phyloP scores from a whole-genome alignment of 2,888 invertebrate species.

The Drosophila flavopinicola region DNA sequence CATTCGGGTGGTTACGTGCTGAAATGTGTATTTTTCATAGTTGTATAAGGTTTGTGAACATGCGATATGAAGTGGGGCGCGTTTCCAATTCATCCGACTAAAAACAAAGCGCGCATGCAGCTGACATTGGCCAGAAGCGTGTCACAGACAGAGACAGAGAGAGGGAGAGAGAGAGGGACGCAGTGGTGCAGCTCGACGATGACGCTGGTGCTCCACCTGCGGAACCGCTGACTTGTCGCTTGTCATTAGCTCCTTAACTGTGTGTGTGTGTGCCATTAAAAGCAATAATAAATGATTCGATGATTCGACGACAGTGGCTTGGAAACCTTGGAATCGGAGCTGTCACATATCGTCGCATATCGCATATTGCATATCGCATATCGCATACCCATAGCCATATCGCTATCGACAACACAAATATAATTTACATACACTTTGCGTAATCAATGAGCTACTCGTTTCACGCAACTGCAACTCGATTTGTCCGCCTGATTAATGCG shows the following conservation, averaged over 20 bases:
- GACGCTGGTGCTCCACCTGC: conserved; percentile 40
- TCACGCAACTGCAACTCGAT: conserved; percentile 67
- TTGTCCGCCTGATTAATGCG: conserved; percentile 71
- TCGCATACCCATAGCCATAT: conserved; percentile 14
- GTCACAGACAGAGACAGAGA: conserved; percentile 42
- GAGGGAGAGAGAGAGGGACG: too few species aligned
- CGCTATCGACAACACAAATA: conserved; percentile 50
- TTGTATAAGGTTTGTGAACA: conserved; percentile 24
- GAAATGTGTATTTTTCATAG: conserved; percentile 40
- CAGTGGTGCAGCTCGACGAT: conserved; percentile 18
- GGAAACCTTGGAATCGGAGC: conserved; percentile 66
- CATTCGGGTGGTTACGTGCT: conserved; percentile 39
- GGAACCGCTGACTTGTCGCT: conserved; percentile 70
- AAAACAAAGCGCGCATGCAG: conserved; percentile 50
- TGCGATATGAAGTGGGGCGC: conserved; percentile 66
- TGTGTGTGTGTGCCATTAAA: conserved; percentile 40
- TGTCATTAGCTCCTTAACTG: conserved; percentile 62
- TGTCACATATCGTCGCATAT: conserved; percentile 3
- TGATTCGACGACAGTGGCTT: conserved; percentile 32
- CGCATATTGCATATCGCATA: too few species aligned
- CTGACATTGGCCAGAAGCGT: conserved; percentile 74
- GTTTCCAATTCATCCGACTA: conserved; percentile 37
- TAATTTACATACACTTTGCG: conserved; percentile 67
- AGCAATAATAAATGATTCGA: conserved; percentile 70
- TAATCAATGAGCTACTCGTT: conserved; percentile 74